Conservation (phyloP, 2,113 vertebrate genomes). For the Trematocara nigrifrons region DNA sequence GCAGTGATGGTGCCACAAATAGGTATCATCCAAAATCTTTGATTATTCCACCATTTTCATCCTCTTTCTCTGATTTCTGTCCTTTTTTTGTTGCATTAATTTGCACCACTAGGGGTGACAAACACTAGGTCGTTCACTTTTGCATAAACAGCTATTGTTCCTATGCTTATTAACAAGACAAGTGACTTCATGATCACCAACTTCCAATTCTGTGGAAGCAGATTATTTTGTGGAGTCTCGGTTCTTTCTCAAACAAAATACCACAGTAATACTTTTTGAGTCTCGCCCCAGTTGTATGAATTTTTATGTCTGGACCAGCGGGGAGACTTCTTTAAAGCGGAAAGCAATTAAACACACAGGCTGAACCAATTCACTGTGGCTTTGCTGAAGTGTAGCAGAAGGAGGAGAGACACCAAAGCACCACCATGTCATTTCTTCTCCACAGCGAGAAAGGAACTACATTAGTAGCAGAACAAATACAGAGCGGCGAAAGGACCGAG, state of each 20-base stretch:
- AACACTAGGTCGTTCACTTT: not conserved
- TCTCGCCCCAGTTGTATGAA: not conserved
- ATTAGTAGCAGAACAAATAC: slow-evolving; percentile 35
- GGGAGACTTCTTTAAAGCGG: slow-evolving; percentile 33
- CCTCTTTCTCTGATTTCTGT: not conserved
- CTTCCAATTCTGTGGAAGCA: not conserved
- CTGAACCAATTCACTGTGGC: slow-evolving; percentile 15
- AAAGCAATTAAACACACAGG: slow-evolving; percentile 51
- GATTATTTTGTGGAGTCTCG: not conserved
- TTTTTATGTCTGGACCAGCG: not conserved
- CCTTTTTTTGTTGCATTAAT: not conserved
- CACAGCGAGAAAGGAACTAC: not conserved
- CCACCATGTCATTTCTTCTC: not conserved
- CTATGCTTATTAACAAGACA: not conserved
- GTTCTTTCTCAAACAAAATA: not conserved
- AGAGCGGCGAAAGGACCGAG: not conserved
- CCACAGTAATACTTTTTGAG: not conserved
- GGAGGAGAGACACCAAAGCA: slow-evolving; percentile 15
- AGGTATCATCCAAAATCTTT: not conserved
- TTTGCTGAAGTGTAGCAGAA: slow-evolving; percentile 13
- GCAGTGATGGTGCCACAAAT: not conserved
- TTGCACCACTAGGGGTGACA: not conserved
- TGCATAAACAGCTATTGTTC: not conserved
- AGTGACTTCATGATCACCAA: not conserved
- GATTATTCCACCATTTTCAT: not conserved